A percentile compares a stretch with the other conserved stretches of the same genome.
Evolutionary conservation across 30 jellyfish, hydroid and myxozoan species (phyloP).

Genomic region (Aurelia aurita): DNA sequence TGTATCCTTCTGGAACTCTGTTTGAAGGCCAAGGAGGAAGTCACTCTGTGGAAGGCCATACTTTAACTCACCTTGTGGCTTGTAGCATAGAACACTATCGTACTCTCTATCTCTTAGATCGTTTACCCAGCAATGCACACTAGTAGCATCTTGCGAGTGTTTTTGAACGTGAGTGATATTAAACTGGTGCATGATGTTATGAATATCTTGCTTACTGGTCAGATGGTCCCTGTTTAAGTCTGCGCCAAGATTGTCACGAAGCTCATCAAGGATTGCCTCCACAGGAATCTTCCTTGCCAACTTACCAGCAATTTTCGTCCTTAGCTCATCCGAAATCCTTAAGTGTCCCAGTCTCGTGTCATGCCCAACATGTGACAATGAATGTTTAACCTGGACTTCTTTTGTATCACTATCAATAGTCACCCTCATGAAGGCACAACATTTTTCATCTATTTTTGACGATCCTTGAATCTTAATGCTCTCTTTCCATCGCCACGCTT

Average conservation of each 20-base stretch:
- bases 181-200: neutral
- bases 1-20: slow-evolving; percentile 52
- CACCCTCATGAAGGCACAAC: slow-evolving; percentile 46
- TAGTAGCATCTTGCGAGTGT: neutral
- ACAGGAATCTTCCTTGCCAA: slow-evolving; percentile 35
- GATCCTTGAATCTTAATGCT: slow-evolving; percentile 27
- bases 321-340: slow-evolving; percentile 32
- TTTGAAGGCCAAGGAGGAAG: slow-evolving; percentile 54
- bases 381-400: slow-evolving; percentile 9
- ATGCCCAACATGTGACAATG: slow-evolving; percentile 35
- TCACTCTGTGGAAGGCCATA: neutral
- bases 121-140: slow-evolving; percentile 16
- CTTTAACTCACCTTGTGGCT: neutral
- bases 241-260: slow-evolving; percentile 26
- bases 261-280: slow-evolving; percentile 46
- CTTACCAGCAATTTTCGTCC: slow-evolving; percentile 25
- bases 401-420: neutral
- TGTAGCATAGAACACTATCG: slow-evolving; percentile 41
- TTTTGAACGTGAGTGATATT: too few relatives aligned
- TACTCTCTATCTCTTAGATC: slow-evolving; percentile 20
- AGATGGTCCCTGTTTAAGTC: slow-evolving; percentile 32
- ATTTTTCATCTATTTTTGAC: slow-evolving; percentile 24
- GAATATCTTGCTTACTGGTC: slow-evolving; percentile 39
- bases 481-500: slow-evolving; percentile 16
- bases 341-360: slow-evolving; percentile 20